A percentile compares a stretch with the other conserved stretches of the same genome.
Evolutionary conservation across 2,113 vertebrate genomes (phyloP).

Genomic region (Illadopsis cleaveri): DNA sequence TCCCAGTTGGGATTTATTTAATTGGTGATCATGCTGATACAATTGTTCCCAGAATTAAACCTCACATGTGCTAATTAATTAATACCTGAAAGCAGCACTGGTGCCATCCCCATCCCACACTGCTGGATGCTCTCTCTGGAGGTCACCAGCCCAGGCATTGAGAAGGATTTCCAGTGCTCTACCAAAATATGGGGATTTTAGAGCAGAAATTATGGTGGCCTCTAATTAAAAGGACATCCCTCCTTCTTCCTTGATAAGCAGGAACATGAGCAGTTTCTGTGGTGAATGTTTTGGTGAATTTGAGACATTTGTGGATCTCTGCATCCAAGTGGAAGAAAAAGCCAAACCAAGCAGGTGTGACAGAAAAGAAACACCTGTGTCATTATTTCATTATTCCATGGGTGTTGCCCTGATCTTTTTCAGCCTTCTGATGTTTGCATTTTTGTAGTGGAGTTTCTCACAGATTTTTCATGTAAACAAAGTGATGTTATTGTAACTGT

Average conservation of each 20-base stretch:
- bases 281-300: not conserved
- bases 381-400: not conserved
- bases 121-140: not conserved
- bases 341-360: not conserved
- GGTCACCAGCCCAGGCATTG: not conserved
- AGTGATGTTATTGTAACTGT: too few species aligned
- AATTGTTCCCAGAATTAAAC: fast-evolving
- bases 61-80: not conserved
- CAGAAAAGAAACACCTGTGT: not conserved
- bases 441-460: too few species aligned
- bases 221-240: not conserved
- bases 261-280: not conserved
- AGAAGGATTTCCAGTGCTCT: not conserved
- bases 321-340: not conserved
- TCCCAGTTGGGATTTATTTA: not conserved
- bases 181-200: not conserved
- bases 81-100: not conserved
- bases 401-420: too few species aligned
- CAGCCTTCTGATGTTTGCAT: too few species aligned
- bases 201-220: not conserved
- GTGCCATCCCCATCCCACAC: not conserved
- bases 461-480: too few species aligned
- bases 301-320: not conserved
- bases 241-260: not conserved
- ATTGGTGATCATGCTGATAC: fast-evolving